Percentiles rank a stretch among this genome's conserved stretches.
These are phyloP conservation scores for Rhinolophus sinicus DNA, from an alignment of 2,113 vertebrate species.

Conservation along the genomic window DNA sequence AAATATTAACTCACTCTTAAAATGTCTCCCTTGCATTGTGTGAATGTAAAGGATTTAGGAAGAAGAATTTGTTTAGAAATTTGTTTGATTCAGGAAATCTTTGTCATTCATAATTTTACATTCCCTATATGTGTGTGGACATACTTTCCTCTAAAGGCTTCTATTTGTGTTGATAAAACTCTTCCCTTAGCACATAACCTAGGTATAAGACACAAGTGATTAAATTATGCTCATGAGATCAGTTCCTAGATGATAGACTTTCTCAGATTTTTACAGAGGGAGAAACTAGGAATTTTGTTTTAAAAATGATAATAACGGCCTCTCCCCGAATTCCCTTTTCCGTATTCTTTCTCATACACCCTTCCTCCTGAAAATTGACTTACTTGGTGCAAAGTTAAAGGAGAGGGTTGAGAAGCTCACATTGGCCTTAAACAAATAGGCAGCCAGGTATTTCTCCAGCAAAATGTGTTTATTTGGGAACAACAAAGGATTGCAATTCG, in stretches of 20 bases:
- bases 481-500: background rate
- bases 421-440: background rate
- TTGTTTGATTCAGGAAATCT: background rate
- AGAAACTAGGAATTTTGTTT: background rate
- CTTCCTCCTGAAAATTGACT: background rate
- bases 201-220: background rate
- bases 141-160: background rate
- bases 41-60: background rate
- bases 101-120: background rate
- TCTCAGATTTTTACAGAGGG: background rate
- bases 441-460: background rate
- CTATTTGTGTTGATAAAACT: background rate
- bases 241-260: background rate
- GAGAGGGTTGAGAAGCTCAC: background rate
- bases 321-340: background rate
- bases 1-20: slow-evolving; percentile 11
- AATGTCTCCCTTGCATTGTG: background rate
- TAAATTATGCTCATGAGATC: background rate
- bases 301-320: background rate
- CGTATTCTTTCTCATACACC: background rate
- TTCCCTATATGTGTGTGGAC: background rate
- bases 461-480: too few relatives aligned
- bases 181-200: background rate
- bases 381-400: background rate
- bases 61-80: background rate